Evolutionary conservation across 2,888 invertebrate genomes (phyloP), one percentile per base, ranked within the genome.

Genomic region (Phlogophora meticulosa): DNA sequence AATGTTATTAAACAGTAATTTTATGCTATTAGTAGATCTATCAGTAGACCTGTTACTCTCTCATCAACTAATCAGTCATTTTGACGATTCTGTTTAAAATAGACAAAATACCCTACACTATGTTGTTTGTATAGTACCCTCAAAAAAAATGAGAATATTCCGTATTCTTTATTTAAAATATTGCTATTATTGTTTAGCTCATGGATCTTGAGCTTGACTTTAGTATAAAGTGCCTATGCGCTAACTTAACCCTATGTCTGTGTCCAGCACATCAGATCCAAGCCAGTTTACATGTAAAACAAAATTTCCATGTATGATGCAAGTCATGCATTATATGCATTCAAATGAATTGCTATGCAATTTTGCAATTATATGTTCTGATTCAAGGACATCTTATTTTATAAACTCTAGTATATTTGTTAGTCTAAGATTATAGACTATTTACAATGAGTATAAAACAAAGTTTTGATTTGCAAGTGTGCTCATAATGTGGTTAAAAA

Each of bases 1-100:
- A 34, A 17, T 52, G 24, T 36, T 38, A 68, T 55, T 59, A 38
- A 43, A 28, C 2, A 22, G 13, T 56, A 45, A 28, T 36, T 43
- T 56, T 22, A 13, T 34, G 9, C 3, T 32, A 24, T 24, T 32
- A 32, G 2, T 45, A 34, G 11, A 52, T 38, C 32, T 28, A 36
- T 49, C 59, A 11, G n/a, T n/a, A n/a, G n/a, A n/a, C n/a, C n/a
- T n/a, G n/a, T n/a, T n/a, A 28, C 17, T 62, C 51, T 38, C 38
- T 38, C 32, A 65, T 32, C 38, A 45, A 32, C 10, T 7, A 45
- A 52, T 20, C 10, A 38, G 7, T 15, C 28, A 22, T n/a, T 22
- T n/a, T 36, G 17, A 38, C 13, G 10, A 36, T 17, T n/a, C 2
- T 22, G 9, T 45, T 17, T n/a, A n/a, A n/a, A n/a, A n/a, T n/a